Evolutionary conservation across 2,888 invertebrate species (phyloP), one percentile per base, ranked within the genome.

Genomic region (Ochropleura leucogaster): DNA sequence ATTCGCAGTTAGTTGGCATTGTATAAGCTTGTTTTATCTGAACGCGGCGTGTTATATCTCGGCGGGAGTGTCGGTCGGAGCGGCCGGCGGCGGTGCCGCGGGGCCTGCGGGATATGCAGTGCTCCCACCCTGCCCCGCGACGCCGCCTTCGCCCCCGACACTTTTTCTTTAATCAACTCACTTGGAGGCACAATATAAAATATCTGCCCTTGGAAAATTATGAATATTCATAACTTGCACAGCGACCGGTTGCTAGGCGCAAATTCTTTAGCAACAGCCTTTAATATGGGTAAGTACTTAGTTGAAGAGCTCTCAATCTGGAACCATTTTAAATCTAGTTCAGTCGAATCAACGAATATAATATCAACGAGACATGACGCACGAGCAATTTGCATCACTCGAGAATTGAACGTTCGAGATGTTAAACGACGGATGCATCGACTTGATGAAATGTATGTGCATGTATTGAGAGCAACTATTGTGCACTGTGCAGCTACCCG

Each of bases 401-500:
- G 47, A 72, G 72, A 85, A 83, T 77, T 77, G 82, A 77, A 81
- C 74, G 59, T 73, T 84, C 68, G 73, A 75, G 73, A 73, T 71
- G 62, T 74, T 83, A 77, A 85, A 70, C 72, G 83, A 78, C 84
- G 85, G 85, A 85, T 85, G 85, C 83, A 83, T 81, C 72, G 85
- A 81, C 73, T 85, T 81, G 76, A 49, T 72, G 67, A 75, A 68
- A 81, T 72, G 40, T 74, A 77, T 76, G 74, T 83, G 74, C 80
- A 78, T 77, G 62, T 72, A 74, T 68, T 82, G 74, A 74, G 55
- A 49, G 64, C 18, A 51, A 51, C 40, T 72, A 44, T 70, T 72
- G 44, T 69, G 44, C 71, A 51, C 62, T 68, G 55, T 97, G n/a
- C 97, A 99, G 99, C 93, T 99, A 98, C 94, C 98, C 99, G 0